phyloP scores from a whole-genome alignment of 2,113 vertebrate species.

The Neodon shergylaensis region DNA sequence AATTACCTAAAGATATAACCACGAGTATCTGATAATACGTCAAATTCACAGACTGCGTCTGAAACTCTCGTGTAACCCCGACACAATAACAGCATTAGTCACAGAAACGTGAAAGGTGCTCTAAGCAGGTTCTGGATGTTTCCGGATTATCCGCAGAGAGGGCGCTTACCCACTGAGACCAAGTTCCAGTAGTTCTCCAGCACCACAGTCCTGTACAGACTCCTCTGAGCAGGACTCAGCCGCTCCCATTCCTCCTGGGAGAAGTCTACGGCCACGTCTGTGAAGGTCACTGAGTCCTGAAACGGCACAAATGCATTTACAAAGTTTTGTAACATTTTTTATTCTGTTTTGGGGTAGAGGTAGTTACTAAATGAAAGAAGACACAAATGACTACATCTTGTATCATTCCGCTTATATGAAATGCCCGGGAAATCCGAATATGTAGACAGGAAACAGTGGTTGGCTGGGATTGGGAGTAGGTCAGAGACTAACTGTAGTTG shows the following conservation, averaged over 20 bases:
- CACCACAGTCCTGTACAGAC: slow-evolving; percentile 65
- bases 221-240: slow-evolving; percentile 49
- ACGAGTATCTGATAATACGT: neutral
- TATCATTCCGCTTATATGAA: neutral
- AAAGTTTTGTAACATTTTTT: no score
- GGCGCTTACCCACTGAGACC: slow-evolving; percentile 58
- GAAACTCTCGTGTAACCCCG: neutral
- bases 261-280: slow-evolving; percentile 66
- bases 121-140: no score
- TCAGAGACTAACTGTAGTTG: neutral
- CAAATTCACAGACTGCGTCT: neutral
- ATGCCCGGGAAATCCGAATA: neutral
- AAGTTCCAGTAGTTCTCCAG: slow-evolving; percentile 66
- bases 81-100: neutral
- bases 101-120: neutral
- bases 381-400: neutral
- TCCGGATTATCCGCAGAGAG: neutral
- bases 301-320: slow-evolving; percentile 43
- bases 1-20: neutral
- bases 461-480: neutral
- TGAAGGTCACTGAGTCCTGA: slow-evolving; percentile 69
- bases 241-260: slow-evolving; percentile 63
- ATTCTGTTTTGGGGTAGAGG: neutral
- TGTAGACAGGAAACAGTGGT: neutral
- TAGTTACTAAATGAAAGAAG: neutral